Evolutionary conservation across 2,797 vertebrate genomes (phyloP), one percentile per base, ranked within the genome.

Genomic region (Tangara arthus): DNA sequence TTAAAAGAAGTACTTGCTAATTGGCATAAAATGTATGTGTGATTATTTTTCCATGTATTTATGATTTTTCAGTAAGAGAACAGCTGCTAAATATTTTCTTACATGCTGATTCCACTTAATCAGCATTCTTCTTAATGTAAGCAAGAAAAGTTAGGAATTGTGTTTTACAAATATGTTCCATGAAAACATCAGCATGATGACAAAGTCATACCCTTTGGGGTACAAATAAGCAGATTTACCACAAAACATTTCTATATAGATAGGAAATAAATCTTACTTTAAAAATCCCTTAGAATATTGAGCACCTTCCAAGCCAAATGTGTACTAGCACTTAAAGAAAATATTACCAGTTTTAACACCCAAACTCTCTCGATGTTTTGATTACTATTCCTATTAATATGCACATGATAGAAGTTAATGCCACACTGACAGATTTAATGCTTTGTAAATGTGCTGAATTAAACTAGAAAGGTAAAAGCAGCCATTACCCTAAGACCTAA

Each of bases 301-400:
- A 87, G 69, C 61, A 89, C 70, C 89, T 96, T 92, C 87, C 35
- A 80, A 95, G 85, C 82, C 79, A 96, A 83, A 82, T 89, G 63
- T 92, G 76, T 95, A 96, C 90, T 53, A 81, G 81, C 94, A 92
- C 93, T 97, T 96, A 90, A 96, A 95, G 96, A 96, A 97, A 97
- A 96, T 93, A 96, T 95, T 86, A 93, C 91, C 59, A 93, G 88
- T 96, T 93, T 95, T 94, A 97, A 85, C 69, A 95, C 91, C 93
- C 90, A 95, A 95, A 87, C 88, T 96, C 94, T 57, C 65, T 73
- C 0, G 60, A 91, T 96, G 95, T 96, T 97, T 95, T 96, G 95
- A 95, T 97, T 97, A 97, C 96, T 96, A 93, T 94, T 97, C 90
- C 94, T 95, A 93, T 95, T 96, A 97, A 96, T 95, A 97, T 95